Evolutionary conservation across 2,888 invertebrate species (phyloP), one percentile per base, ranked within the genome.

Genomic region (Fragum whitleyi): DNA sequence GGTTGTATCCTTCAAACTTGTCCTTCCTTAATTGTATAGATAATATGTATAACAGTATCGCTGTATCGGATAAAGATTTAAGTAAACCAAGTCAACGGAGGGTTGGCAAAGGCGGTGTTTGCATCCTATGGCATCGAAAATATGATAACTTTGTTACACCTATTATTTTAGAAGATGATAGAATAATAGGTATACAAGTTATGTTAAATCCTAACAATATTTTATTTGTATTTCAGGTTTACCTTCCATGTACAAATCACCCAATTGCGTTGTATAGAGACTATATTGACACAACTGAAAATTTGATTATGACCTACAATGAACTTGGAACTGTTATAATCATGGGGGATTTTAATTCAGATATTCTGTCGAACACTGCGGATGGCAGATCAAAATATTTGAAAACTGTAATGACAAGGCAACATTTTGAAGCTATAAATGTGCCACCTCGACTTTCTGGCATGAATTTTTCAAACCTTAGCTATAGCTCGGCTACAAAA

Each of bases 281-380:
- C 9, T 71, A 29, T 59, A 11, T 71, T 21, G 71, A 71, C n/a
- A 32, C 53, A 26, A 23, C 57, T n/a, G 71, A 71, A 71, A 71
- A 36, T 39, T 16, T 71, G 21, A 59, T 71, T 9, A 55, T 28
- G 11, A 57, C 23, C 21, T 71, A 39, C 32, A 36, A 14, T 39
- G 57, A 71, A n/a, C 57, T 36, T 26, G 71, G 71, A 7, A 19
- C 16, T n/a, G 23, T 71, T 5, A 32, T 71, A 2, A 21, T 32
- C 6, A 71, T 71, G 71, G 71, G 71, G 11, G 71, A 71, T 26
- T 59, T 32, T 36, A 71, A 71, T 36, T 28, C 59, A 11, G 71
- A 71, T 19, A 28, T 71, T 23, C 11, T 11, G 16, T 57, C 59
- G 14, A 57, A 32, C 19, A 23, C 23, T 14, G 29, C 11, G n/a